Conservation (phyloP, 2,113 vertebrate genomes). For the Oplegnathus fasciatus region DNA sequence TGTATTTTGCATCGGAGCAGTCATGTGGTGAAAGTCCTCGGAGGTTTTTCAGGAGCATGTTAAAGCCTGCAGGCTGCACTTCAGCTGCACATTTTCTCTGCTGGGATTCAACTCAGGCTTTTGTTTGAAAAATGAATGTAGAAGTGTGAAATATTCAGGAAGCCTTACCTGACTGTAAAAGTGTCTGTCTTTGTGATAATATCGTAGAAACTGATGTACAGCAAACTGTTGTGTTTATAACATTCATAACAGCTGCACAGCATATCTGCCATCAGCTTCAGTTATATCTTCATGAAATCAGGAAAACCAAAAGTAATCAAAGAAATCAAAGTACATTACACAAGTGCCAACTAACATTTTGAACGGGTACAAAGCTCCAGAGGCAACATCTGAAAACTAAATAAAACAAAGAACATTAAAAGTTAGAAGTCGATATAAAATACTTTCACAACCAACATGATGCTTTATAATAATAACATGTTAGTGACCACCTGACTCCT, state of each 20-base stretch:
- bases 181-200: not conserved
- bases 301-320: too few relatives aligned
- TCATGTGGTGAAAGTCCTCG: not conserved
- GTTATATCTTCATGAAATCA: too few relatives aligned
- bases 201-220: not conserved
- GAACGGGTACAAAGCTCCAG: too few relatives aligned
- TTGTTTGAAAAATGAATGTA: not conserved
- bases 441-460: too few relatives aligned
- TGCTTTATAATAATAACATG: too few relatives aligned
- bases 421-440: too few relatives aligned
- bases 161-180: not conserved
- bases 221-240: not conserved
- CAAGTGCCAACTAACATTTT: too few relatives aligned
- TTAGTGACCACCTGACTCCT: too few relatives aligned
- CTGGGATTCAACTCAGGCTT: not conserved
- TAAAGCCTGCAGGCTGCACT: conserved; percentile 8
- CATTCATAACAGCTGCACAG: not conserved
- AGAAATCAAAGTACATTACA: too few relatives aligned
- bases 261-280: not conserved
- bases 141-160: conserved; percentile 12
- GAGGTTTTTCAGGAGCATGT: not conserved
- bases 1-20: not conserved
- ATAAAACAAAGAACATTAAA: too few relatives aligned
- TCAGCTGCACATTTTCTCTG: not conserved
- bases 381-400: too few relatives aligned